Conservation (phyloP, 2,797 vertebrate species). For the Gadopsis bispinosus region DNA sequence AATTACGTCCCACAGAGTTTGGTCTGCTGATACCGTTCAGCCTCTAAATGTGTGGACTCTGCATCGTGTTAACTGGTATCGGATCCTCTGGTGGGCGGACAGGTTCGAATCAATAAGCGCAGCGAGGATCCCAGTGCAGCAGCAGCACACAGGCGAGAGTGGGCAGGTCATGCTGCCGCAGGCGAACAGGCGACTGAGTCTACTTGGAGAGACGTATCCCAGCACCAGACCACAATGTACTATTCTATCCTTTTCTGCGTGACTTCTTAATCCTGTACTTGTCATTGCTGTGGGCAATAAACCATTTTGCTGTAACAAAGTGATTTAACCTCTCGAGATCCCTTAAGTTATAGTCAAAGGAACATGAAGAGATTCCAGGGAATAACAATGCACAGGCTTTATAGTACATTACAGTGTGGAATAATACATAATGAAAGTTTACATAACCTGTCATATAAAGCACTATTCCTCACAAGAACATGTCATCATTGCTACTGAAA, state of each 20-base stretch:
- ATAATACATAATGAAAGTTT: neutral
- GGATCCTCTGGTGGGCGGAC: slow-evolving; percentile 73
- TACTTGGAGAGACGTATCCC: slow-evolving; percentile 39
- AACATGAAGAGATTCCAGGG: slow-evolving; percentile 6
- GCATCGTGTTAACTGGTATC: slow-evolving; percentile 75
- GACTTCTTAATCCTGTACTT: slow-evolving; percentile 55
- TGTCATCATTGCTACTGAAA: slow-evolving; percentile 22
- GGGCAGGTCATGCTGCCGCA: slow-evolving; percentile 52
- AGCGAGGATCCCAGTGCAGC: slow-evolving; percentile 48
- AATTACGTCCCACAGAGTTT: slow-evolving; percentile 66
- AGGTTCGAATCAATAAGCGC: slow-evolving; percentile 64
- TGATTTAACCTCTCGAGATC: slow-evolving; percentile 50
- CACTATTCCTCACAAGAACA: slow-evolving; percentile 1
- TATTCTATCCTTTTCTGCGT: slow-evolving; percentile 21
- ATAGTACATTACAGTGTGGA: neutral
- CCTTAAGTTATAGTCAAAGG: slow-evolving; percentile 22
- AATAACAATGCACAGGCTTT: neutral
- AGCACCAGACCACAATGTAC: slow-evolving; percentile 47
- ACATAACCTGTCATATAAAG: slow-evolving; percentile 12
- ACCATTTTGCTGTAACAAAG: slow-evolving; percentile 26
- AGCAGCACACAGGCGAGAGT: slow-evolving; percentile 30
- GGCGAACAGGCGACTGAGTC: slow-evolving; percentile 35
- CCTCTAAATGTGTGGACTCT: slow-evolving; percentile 76
- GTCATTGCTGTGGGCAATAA: slow-evolving; percentile 48
- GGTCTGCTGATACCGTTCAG: slow-evolving; percentile 61